Percentiles rank a stretch among this genome's conserved stretches.
These are phyloP conservation scores for Mobula birostris DNA, from an alignment of 2,113 vertebrate species.

Conservation along the genomic window DNA sequence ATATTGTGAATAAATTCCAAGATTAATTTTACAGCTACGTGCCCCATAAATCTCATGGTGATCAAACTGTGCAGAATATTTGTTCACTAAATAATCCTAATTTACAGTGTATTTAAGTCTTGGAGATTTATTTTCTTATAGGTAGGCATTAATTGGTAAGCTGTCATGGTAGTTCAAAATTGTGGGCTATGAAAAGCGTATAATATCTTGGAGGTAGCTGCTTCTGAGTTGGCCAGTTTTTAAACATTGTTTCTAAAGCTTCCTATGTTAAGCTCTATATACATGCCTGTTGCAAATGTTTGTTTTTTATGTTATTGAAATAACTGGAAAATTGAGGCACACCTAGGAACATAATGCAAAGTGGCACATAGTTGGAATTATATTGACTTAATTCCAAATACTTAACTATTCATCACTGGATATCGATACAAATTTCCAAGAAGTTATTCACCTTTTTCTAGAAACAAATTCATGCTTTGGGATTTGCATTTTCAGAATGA, in stretches of 20 bases:
- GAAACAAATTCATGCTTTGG: not conserved
- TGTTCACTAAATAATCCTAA: no score
- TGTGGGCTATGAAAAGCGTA: no score
- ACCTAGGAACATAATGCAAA: not conserved
- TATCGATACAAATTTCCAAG: not conserved
- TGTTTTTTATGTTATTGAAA: not conserved
- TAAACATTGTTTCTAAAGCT: not conserved
- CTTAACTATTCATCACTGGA: not conserved
- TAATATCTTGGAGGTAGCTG: no score
- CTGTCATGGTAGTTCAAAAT: not conserved
- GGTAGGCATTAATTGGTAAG: not conserved
- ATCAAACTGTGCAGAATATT: not conserved
- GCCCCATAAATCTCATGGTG: not conserved
- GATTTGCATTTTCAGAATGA: not conserved
- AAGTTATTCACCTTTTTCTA: not conserved
- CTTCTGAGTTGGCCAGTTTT: no score
- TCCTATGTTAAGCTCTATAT: not conserved
- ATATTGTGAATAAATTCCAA: not conserved
- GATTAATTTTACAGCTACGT: not conserved
- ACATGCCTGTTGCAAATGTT: not conserved
- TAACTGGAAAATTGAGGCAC: not conserved
- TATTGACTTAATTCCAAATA: not conserved
- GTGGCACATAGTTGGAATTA: not conserved
- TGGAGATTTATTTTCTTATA: not conserved
- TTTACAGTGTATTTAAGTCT: no score